phyloP scores from a whole-genome alignment of 92 coral and sea anemone genomes.

The Virgularia gustaviana region DNA sequence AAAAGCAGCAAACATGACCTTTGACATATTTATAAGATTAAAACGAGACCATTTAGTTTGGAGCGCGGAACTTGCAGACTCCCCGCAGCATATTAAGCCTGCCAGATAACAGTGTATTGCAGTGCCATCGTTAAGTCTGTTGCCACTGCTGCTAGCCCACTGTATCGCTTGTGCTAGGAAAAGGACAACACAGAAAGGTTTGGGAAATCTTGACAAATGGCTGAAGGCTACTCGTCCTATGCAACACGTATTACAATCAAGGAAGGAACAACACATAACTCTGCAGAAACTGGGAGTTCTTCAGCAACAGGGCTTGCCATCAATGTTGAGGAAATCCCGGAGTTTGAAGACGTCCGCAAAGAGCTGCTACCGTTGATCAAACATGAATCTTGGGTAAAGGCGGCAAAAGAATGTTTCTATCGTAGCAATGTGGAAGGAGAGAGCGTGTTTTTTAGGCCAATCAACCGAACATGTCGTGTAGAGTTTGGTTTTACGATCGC shows the following conservation, averaged over 20 bases:
- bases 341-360: constrained; percentile 70
- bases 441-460: constrained; percentile 64
- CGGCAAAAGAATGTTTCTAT: constrained; percentile 63
- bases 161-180: too few species aligned
- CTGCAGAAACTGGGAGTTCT: neutral
- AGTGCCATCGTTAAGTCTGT: too few species aligned
- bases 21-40: too few species aligned
- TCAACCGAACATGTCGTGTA: constrained; percentile 65
- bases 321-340: constrained; percentile 62
- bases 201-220: neutral
- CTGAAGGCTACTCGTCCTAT: too few species aligned
- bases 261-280: neutral
- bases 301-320: constrained; percentile 41
- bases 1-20: too few species aligned
- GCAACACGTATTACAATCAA: too few species aligned
- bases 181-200: too few species aligned
- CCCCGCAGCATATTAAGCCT: too few species aligned
- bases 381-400: constrained; percentile 66
- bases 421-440: constrained; percentile 54
- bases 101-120: too few species aligned
- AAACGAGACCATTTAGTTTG: too few species aligned
- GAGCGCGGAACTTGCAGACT: too few species aligned
- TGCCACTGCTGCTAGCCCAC: too few species aligned
- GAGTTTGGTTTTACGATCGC: constrained; percentile 78
- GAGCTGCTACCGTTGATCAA: constrained; percentile 73